Evolutionary conservation across 2,888 invertebrate genomes (phyloP), one percentile per base, ranked within the genome.

Genomic region (Sturmia bella): DNA sequence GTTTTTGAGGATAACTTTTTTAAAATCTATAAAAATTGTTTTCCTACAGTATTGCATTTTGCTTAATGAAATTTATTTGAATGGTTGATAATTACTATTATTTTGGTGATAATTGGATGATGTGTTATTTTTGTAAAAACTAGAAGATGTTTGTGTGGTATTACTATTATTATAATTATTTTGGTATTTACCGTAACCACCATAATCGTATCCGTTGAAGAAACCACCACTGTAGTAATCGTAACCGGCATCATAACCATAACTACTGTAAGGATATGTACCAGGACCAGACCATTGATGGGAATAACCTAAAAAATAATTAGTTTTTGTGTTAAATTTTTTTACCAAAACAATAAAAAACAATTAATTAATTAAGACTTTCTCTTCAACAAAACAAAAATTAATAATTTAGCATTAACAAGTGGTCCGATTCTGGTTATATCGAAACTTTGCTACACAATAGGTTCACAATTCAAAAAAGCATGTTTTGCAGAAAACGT

Each of bases 261-360:
- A 94, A 87, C 95, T 93, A 85, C 95, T 94, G 86, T 95, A 94
- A 4, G 95, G 94, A 82, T 95, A 93, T 41, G 95, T 94, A 11
- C 95, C 92, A 87, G 90, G 91, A 70, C 92, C 92, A 85, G 92
- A 92, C 86, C 92, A 92, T 82, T 85, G 89, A 85, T 88, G 88
- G 57, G 88, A 86, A 85, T 90, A 90, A 84, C 88, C 90, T 90
- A 79, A 54, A 77, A 83, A 68, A 70, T 45, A 48, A 27, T 32
- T 17, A 7, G n/a, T 61, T 43, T 43, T 17, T 5, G 13, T 13
- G 43, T 39, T 43, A 24, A 41, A 19, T 43, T 50, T 48, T 32
- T 32, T 7, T 7, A 32, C 9, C 6, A n/a, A 61, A 19, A 12
- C 15, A 19, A 4, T 21, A 13, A n/a, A 27, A 56, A 56, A 37